Evolutionary conservation across 2,797 vertebrate species (phyloP), one percentile per base, ranked within the genome.

Genomic region (Sebastiscus albofasciatus): DNA sequence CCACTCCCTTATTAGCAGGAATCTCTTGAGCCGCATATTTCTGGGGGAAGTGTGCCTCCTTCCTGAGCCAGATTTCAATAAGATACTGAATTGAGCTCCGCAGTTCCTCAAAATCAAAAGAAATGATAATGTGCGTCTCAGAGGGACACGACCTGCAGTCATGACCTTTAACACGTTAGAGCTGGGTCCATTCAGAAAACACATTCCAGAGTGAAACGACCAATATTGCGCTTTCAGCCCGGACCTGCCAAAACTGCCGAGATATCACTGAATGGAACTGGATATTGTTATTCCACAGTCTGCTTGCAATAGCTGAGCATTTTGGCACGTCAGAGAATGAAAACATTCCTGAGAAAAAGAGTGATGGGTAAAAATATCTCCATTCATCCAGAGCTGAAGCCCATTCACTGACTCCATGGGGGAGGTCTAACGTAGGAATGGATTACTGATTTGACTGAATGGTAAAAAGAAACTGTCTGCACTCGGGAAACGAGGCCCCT

Each of bases 331-430:
- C 66, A 52, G 59, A 85, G 89, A 93, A 93, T 82, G 80, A 93
- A 94, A 94, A 94, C 92, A 93, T 93, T 92, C 89, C 91, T 56
- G 62, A 88, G 85, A 90, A 91, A 87, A 80, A 82, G 77, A 42
- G n/a, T 70, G 60, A 86, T 83, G 82, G 72, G 81, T 86, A 89
- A 92, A 93, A 92, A 93, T 91, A 91, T 87, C 81, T 84, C 85
- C 82, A 91, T 94, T 93, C 92, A 93, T 90, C 69, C 70, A 78
- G 56, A 54, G 42, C 69, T 52, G 75, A 81, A 69, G 54, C 66
- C 64, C 79, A 89, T 93, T 94, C 85, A 91, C 58, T 27, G 81
- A 77, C 58, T 83, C 67, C 13, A 56, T 31, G 55, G 68, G 52
- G 68, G 56, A 70, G 54, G 74, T 36, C 13, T 52, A n/a, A 36